Conservation (phyloP, 2,888 invertebrate genomes). For the Sinelater perroti region DNA sequence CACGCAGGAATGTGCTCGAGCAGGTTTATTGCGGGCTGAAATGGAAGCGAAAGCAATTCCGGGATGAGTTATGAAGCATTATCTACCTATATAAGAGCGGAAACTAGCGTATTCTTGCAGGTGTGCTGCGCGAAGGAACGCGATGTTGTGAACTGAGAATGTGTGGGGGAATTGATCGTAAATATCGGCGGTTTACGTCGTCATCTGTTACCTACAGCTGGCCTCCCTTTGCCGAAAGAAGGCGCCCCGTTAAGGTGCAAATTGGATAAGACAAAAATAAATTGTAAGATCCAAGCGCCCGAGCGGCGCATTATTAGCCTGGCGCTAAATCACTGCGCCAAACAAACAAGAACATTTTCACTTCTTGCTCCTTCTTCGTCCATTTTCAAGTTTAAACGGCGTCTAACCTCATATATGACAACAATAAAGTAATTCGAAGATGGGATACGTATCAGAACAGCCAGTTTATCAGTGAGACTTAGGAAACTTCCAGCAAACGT, state of each 20-base stretch:
- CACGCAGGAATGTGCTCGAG: slow-evolving; percentile 53
- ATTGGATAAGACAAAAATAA: slow-evolving; percentile 29
- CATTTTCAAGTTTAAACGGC: too few relatives aligned
- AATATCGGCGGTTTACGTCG: slow-evolving; percentile 61
- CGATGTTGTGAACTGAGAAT: slow-evolving; percentile 52
- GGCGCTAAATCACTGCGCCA: too few relatives aligned
- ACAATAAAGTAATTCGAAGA: too few relatives aligned
- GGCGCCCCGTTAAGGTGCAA: slow-evolving; percentile 32
- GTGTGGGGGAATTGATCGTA: slow-evolving; percentile 57
- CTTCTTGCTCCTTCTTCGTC: too few relatives aligned
- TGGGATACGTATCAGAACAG: too few relatives aligned
- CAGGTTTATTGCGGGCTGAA: slow-evolving; percentile 60
- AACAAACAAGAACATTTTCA: too few relatives aligned
- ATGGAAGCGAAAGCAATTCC: slow-evolving; percentile 61
- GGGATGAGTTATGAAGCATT: slow-evolving; percentile 61
- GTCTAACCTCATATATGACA: too few relatives aligned
- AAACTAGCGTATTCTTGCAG: slow-evolving; percentile 61
- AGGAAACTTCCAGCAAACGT: too few relatives aligned
- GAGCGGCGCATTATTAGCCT: too few relatives aligned
- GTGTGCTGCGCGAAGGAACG: slow-evolving; percentile 56
- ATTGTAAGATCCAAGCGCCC: neutral
- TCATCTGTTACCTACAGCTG: slow-evolving; percentile 59
- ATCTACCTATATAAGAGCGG: slow-evolving; percentile 60
- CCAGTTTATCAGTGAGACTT: too few relatives aligned
- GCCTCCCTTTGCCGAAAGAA: slow-evolving; percentile 33